Evolutionary conservation across 2,113 vertebrate genomes (phyloP).

Genomic region (Canis aureus): DNA sequence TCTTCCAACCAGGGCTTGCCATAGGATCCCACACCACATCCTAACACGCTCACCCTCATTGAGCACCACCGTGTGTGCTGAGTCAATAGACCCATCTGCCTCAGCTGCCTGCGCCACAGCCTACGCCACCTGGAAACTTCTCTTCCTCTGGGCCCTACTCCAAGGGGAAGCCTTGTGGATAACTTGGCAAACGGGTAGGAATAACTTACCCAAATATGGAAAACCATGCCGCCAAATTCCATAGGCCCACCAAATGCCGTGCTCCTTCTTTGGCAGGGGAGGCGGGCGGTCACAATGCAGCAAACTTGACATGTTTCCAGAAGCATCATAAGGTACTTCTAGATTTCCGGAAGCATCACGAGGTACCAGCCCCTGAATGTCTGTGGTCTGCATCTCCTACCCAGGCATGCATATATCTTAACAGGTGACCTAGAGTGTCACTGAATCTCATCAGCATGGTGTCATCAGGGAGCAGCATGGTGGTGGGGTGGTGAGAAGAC

Average conservation of each 20-base stretch:
- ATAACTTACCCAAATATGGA: not conserved
- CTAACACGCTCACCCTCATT: not conserved
- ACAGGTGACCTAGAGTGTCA: not conserved
- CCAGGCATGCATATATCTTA: too few species aligned
- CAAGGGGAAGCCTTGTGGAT: not conserved
- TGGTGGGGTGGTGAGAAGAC: not conserved
- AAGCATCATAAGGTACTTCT: not conserved
- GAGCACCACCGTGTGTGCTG: too few species aligned
- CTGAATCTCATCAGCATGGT: not conserved
- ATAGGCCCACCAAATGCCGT: not conserved
- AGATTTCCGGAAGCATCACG: not conserved
- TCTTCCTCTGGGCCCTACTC: not conserved
- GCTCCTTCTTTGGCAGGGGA: not conserved
- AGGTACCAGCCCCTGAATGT: not conserved
- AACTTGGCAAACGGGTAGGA: not conserved
- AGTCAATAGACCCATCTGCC: not conserved
- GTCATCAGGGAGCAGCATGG: not conserved
- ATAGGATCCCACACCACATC: not conserved
- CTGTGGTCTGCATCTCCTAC: not conserved
- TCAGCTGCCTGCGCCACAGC: not conserved
- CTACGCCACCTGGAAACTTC: not conserved
- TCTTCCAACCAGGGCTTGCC: not conserved
- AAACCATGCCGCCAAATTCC: not conserved
- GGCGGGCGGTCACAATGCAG: accelerated
- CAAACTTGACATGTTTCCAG: not conserved